Evolutionary conservation across 2,113 vertebrate genomes (phyloP).

Genomic region (Semicossyphus pulcher): DNA sequence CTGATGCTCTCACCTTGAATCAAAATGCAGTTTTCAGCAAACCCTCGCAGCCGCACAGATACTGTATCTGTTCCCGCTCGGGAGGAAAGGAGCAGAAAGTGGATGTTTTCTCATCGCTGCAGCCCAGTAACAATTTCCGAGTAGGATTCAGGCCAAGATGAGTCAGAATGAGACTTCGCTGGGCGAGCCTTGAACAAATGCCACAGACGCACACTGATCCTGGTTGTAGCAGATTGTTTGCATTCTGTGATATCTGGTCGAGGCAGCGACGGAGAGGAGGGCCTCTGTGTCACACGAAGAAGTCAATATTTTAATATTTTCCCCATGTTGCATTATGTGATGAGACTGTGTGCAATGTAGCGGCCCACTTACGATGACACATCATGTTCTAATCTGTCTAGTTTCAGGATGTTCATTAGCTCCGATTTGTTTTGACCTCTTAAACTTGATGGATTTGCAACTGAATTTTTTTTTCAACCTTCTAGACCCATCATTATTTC

Average conservation of each 20-base stretch:
- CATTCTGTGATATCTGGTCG: slow-evolving; percentile 16
- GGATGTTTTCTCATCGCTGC: slow-evolving; percentile 19
- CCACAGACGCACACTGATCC: slow-evolving; percentile 39
- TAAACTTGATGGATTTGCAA: background rate
- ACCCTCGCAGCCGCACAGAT: slow-evolving; percentile 16
- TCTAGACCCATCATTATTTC: slow-evolving; percentile 8
- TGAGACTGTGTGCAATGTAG: background rate
- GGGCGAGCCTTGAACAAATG: slow-evolving; percentile 51
- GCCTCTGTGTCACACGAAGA: background rate
- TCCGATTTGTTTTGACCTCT: background rate
- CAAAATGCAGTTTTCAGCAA: slow-evolving; percentile 18
- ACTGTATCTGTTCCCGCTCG: slow-evolving; percentile 4
- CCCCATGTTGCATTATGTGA: background rate
- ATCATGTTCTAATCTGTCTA: background rate
- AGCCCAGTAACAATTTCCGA: slow-evolving; percentile 49
- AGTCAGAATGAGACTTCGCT: slow-evolving; percentile 54
- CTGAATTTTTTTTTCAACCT: background rate
- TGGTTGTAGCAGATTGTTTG: slow-evolving; percentile 34
- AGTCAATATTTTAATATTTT: background rate
- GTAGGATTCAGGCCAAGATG: slow-evolving; percentile 61
- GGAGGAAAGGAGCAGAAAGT: slow-evolving; percentile 31
- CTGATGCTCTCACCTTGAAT: slow-evolving; percentile 30
- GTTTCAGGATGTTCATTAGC: background rate
- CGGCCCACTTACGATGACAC: background rate
- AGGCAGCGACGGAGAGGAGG: background rate